Evolutionary conservation across 2,797 vertebrate species (phyloP).

Genomic region (Petrocephalus sullivani): DNA sequence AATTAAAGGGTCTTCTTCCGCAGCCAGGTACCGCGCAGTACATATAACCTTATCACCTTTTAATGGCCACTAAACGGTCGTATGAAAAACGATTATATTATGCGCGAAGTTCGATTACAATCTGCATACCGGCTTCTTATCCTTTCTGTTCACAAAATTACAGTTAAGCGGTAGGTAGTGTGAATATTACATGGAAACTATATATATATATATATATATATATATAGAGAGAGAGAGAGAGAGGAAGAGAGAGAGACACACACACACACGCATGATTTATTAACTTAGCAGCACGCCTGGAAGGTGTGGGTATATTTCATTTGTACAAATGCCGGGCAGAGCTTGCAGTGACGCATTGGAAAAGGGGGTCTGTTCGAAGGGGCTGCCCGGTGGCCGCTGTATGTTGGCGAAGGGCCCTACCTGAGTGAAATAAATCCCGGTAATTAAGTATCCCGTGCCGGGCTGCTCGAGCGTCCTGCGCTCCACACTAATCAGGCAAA

Average conservation of each 20-base stretch:
- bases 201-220: background rate
- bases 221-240: too few relatives aligned
- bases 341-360: background rate
- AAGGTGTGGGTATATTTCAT: background rate
- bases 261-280: background rate
- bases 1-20: background rate
- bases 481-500: constrained; percentile 18
- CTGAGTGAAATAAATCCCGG: constrained; percentile 7
- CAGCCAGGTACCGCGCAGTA: background rate
- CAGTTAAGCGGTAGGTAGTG: background rate
- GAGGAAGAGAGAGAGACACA: too few relatives aligned
- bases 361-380: background rate
- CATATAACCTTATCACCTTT: background rate
- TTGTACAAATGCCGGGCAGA: background rate
- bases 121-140: background rate
- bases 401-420: background rate
- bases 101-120: background rate
- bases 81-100: constrained; percentile 3
- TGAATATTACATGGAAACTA: background rate
- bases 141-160: background rate
- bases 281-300: background rate
- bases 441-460: constrained; percentile 4
- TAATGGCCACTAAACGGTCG: background rate
- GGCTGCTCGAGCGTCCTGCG: background rate
- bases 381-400: too few relatives aligned